Base-by-base conservation (phyloP, 2,797 vertebrate genomes). In the Pseudochirops cupreus region DNA sequence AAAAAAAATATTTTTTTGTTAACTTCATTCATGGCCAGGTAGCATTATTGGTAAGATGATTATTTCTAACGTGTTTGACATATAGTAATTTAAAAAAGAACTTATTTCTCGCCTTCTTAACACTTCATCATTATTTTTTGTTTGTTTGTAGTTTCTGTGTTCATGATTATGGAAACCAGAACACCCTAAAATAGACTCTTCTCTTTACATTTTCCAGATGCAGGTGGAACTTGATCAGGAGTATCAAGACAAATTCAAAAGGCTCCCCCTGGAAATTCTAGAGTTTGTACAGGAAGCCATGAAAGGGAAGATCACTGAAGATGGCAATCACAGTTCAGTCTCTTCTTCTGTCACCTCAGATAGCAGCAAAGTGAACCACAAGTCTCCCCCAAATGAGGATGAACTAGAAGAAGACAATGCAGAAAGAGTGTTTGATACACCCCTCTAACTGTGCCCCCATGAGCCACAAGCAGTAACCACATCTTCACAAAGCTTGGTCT, bases 231-330 rank as follows among this genome's bases (percentile, higher is more conserved):
- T 99, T 98, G 99, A 99, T 98, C 99, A 99, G 98, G 99, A 99
- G 97, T 99, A 99, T 97, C 99, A 99, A 99, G 99, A 99, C 99
- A 99, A 99, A 98, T 99, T 99, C 97, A 99, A 99, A 97, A 99
- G 99, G 98, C 99, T 99, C 93, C 99, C 99, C 33, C 99, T 99
- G 98, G 99, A 99, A 99, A 99, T 99, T 98, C 99, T 99, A 98
- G 99, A 99, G 98, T 99, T 99, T 10, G 99, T 99, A 92, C 99
- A 99, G 98, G 99, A 99, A 98, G 99, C 99, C 96, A 99, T 99
- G 99, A 99, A 99, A 98, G 98, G 99, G 97, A 99, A 99, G 98
- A 98, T 99, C 91, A 99, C 98, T 4, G 99, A 99, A 97, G 99
- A 99, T 33, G 94, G 99, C 98, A 99, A 99, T 97, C 99, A 99